Evolutionary conservation across 2,797 vertebrate species (phyloP).

Genomic region (Molossus alvarezi): DNA sequence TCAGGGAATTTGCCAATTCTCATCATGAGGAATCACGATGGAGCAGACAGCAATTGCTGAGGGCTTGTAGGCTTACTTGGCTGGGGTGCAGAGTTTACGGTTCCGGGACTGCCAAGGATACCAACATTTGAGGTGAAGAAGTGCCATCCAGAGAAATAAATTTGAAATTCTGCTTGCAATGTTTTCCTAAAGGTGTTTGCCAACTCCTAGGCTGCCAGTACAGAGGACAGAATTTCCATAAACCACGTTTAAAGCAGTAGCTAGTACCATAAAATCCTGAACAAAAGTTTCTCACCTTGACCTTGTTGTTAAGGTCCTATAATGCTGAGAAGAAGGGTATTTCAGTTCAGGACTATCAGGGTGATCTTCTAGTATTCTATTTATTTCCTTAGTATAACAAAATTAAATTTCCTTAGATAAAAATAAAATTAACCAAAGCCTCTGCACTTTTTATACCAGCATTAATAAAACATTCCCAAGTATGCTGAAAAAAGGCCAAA

Average conservation of each 20-base stretch:
- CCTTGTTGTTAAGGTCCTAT: not conserved
- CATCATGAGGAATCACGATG: not conserved
- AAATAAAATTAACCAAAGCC: not conserved
- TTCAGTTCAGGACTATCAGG: not conserved
- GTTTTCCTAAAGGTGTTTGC: not conserved
- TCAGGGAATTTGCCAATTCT: not conserved
- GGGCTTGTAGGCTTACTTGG: not conserved
- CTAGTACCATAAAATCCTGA: not conserved
- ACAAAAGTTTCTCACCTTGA: not conserved
- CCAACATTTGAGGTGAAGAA: not conserved
- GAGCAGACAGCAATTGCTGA: not conserved
- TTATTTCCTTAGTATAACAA: not conserved
- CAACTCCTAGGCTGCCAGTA: not conserved
- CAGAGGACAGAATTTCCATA: not conserved
- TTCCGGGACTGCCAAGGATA: not conserved
- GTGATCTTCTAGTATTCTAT: not conserved
- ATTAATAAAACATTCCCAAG: not conserved
- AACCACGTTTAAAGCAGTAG: not conserved
- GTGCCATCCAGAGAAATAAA: not conserved
- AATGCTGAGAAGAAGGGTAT: not conserved
- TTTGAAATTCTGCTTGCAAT: constrained; percentile 5
- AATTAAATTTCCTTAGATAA: not conserved
- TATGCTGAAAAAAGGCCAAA: not conserved
- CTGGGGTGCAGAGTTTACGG: not conserved
- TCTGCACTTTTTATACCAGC: not conserved